Evolutionary conservation across 2,113 vertebrate species (phyloP), one percentile per base, ranked within the genome.

Genomic region (Promerops cafer): DNA sequence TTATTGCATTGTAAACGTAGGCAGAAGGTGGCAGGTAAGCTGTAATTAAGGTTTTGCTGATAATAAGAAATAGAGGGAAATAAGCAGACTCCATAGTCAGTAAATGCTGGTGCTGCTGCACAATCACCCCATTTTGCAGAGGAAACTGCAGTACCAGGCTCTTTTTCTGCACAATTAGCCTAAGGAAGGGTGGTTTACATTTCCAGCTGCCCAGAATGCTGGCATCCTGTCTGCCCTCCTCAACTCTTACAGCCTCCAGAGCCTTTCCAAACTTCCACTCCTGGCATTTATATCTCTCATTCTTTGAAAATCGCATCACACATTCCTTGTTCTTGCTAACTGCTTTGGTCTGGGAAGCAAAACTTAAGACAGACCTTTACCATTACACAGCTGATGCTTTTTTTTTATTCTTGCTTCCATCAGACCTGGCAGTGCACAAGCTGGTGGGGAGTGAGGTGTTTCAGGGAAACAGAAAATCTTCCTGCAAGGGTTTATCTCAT

Each of bases 1-100:
- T 95, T 97, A 98, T 96, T 92, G 97, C 96, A 91, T 97, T 98
- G 96, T 97, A 98, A 97, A 96, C 21, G 72, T 53, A 39, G 70
- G 89, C 95, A 97, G 96, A 97, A 98, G 96, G 96, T 94, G 83
- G 96, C 86, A 93, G 96, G 92, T 97, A 94, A 98, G 94, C 90
- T 98, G 97, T 97, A 98, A 98, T 98, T 97, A 98, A 98, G 96
- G 95, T 98, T 98, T 98, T 96, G 97, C 97, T 97, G 97, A 97
- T 97, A 96, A 97, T 97, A 98, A 98, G 97, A 97, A 97, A 93
- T 78, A 42, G 57, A 89, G 93, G 66, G 68, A 84, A 96, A 95
- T 96, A 95, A 97, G 96, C 93, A 87, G 80, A 16, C 49, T 94
- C 87, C 45, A 16, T 31, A 83, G 87, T 80, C 85, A 84, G 88